These are phyloP conservation scores for Odontamblyopus lacepedii DNA, from an alignment of 2,797 vertebrate genomes.

Conservation along the genomic window DNA sequence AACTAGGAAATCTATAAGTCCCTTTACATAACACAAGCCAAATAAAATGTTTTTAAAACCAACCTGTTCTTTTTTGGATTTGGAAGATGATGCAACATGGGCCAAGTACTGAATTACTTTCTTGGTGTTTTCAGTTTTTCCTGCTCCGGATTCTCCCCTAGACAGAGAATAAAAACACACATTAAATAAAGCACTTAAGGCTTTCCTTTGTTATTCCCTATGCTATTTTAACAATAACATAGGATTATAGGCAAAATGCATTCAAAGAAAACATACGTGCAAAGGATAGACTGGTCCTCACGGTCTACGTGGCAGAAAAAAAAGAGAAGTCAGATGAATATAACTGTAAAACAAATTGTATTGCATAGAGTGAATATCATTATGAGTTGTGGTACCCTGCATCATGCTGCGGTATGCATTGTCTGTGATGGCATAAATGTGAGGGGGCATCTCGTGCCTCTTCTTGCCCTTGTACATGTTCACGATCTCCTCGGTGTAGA, in stretches of 20 bases:
- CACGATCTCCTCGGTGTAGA: conserved; percentile 95
- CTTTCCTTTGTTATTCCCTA: no score
- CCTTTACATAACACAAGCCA: not conserved
- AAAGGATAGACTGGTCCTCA: conserved; percentile 97
- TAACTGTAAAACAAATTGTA: not conserved
- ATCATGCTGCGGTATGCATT: conserved; percentile 98
- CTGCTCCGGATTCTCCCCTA: conserved; percentile 96
- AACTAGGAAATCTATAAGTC: conserved; percentile 8
- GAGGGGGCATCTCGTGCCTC: conserved; percentile 97
- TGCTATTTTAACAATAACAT: no score
- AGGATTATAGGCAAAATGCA: not conserved
- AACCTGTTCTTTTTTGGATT: conserved; percentile 96
- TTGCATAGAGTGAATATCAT: not conserved
- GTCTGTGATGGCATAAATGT: conserved; percentile 98
- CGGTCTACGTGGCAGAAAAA: conserved; percentile 72
- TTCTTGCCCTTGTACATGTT: conserved; percentile 99
- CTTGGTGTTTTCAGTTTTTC: conserved; percentile 98
- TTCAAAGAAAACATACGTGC: conserved; percentile 88
- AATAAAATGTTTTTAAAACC: conserved; percentile 32
- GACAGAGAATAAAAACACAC: not conserved
- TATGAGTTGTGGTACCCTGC: conserved; percentile 83
- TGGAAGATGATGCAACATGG: conserved; percentile 91
- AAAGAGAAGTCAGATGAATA: not conserved
- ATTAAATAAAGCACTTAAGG: not conserved
- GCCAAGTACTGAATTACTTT: conserved; percentile 98